Percentiles rank a stretch among this genome's conserved stretches.
These are phyloP conservation scores for Cepaea nemoralis DNA, from an alignment of 1,140 invertebrate genomes.

Conservation along the genomic window DNA sequence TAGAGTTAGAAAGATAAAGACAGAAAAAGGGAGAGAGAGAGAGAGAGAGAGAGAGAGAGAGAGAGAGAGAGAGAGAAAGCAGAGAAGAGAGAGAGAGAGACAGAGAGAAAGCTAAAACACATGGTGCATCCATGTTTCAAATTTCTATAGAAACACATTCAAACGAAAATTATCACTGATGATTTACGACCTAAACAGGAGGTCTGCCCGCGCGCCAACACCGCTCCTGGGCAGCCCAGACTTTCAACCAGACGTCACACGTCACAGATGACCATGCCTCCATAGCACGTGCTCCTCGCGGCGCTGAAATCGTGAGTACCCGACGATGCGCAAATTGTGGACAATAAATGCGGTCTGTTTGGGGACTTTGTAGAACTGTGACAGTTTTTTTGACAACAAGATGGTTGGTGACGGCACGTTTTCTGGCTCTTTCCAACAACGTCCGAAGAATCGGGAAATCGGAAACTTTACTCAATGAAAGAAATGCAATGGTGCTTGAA, in stretches of 20 bases:
- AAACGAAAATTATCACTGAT: not conserved
- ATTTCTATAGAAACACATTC: not conserved
- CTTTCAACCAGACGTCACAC: not conserved
- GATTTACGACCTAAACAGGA: not conserved
- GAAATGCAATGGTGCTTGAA: not conserved
- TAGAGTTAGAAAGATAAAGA: too few species aligned
- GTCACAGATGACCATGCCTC: not conserved
- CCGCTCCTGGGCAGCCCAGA: not conserved
- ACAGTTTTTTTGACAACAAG: not conserved
- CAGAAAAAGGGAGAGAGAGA: too few species aligned
- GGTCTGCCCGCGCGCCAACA: not conserved
- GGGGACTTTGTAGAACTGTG: not conserved
- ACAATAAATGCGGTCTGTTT: conserved; percentile 12
- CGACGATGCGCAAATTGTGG: not conserved
- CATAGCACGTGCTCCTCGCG: not conserved
- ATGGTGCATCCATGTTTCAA: not conserved
- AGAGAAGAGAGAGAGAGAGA: too few species aligned
- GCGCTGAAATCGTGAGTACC: not conserved
- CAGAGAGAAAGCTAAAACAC: too few species aligned
- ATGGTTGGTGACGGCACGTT: not conserved
- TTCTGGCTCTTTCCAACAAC: not conserved
- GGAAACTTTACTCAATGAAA: not conserved
- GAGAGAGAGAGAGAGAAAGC: too few species aligned
- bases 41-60: too few species aligned
- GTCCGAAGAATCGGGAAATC: not conserved